Evolutionary conservation across 2,888 invertebrate species (phyloP), one percentile per base, ranked within the genome.

Genomic region (Andrena haemorrhoa): DNA sequence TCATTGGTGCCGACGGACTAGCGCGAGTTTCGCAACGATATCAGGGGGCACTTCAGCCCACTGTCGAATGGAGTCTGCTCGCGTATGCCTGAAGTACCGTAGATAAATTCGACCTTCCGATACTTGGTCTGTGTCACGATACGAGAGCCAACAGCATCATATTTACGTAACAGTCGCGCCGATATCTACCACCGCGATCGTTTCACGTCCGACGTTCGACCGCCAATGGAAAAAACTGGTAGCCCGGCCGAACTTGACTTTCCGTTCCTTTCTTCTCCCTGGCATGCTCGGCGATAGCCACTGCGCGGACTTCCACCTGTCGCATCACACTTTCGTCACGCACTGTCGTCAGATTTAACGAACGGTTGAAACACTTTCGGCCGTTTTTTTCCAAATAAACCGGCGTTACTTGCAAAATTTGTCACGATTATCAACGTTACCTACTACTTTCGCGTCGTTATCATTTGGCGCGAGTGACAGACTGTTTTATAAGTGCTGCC

Each of bases 91-190:
- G 10, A 2, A 56, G n/a, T 10, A n/a, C 29, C 12, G 10, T 10
- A 75, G 68, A 78, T 78, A 75, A 56, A 33, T 56, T 56, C 2
- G 10, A 33, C 33, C 16, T 63, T 35, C 7, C 12, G 3, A 20
- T 66, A 2, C 0, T 7, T 2, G 12, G 16, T 3, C 49, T 0
- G 0, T 10, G 20, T 33, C 5, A 51, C 47, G 12, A 60, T 74
- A 1, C 2, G 6, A 5, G 16, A 35, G n/a, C 23, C 23, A n/a
- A 3, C 5, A 33, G 47, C 10, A n/a, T 0, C 7, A 53, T 31
- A 16, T 26, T 3, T 29, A 20, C 0, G 10, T 31, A n/a, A n/a
- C 2, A 20, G 8, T 20, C 51, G 8, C 2, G 2, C 4, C 23
- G 23, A 10, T 26, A 26, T 56, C 23, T 41, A 41, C 4, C 56